Conservation (phyloP, 2,113 vertebrate species). For the Indicator indicator region DNA sequence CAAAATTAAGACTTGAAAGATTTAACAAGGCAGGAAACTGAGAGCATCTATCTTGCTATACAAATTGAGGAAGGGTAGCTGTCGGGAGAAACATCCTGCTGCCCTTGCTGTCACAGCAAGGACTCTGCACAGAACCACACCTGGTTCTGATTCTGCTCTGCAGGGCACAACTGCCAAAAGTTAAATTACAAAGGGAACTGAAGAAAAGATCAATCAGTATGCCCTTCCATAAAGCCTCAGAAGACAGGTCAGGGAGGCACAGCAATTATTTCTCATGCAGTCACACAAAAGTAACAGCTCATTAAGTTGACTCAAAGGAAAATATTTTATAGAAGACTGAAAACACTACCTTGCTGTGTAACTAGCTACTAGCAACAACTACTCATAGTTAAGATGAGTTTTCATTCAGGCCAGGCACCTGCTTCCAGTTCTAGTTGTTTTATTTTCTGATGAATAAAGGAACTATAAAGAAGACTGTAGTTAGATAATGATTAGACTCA, state of each 20-base stretch:
- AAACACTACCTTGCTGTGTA: neutral
- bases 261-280: neutral
- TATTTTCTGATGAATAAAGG: neutral
- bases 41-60: fast-evolving
- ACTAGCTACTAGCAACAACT: neutral
- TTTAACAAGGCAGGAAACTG: neutral
- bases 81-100: fast-evolving
- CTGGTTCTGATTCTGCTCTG: neutral
- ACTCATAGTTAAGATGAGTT: no score
- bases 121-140: neutral
- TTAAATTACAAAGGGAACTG: neutral
- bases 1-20: neutral
- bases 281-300: neutral
- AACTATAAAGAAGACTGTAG: neutral
- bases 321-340: neutral
- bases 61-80: fast-evolving
- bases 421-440: neutral
- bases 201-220: neutral
- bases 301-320: neutral
- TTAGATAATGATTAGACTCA: no score
- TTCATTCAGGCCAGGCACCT: neutral
- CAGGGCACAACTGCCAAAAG: neutral
- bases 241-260: neutral
- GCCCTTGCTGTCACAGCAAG: neutral
- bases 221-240: neutral